A percentile compares a stretch with the other conserved stretches of the same genome.
These are phyloP conservation scores for Tanytarsus gracilentus DNA, from an alignment of 2,888 invertebrate genomes.

Conservation along the genomic window DNA sequence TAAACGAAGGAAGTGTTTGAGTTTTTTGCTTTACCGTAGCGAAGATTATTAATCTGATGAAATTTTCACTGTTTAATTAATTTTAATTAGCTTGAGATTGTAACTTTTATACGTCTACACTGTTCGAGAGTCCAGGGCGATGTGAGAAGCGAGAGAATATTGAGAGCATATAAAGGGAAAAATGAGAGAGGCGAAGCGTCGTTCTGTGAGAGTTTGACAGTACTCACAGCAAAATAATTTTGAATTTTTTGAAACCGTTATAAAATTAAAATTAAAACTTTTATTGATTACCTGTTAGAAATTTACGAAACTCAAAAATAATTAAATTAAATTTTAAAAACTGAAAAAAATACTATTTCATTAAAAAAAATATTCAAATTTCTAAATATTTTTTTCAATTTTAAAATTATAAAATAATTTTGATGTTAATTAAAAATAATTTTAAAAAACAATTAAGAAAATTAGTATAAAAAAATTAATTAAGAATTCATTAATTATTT, in stretches of 20 bases:
- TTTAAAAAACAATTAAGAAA: too few species aligned
- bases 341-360: too few species aligned
- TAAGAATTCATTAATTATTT: too few species aligned
- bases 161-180: not conserved
- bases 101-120: slow-evolving; percentile 12
- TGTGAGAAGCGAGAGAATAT: not conserved
- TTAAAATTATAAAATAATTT: too few species aligned
- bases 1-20: slow-evolving; percentile 24
- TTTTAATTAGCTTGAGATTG: not conserved
- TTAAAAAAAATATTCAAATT: too few species aligned
- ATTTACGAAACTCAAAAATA: too few species aligned
- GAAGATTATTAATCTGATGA: slow-evolving; percentile 7
- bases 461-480: too few species aligned
- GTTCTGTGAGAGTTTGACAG: not conserved
- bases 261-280: not conserved
- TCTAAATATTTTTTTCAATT: too few species aligned
- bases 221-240: not conserved
- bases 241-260: not conserved
- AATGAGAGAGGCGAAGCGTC: not conserved
- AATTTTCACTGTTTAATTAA: not conserved
- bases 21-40: slow-evolving; percentile 19
- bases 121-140: not conserved
- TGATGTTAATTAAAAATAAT: too few species aligned
- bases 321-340: too few species aligned
- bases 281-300: not conserved